Evolutionary conservation across 2,888 invertebrate genomes (phyloP).

Genomic region (Criorhina ranunculi): DNA sequence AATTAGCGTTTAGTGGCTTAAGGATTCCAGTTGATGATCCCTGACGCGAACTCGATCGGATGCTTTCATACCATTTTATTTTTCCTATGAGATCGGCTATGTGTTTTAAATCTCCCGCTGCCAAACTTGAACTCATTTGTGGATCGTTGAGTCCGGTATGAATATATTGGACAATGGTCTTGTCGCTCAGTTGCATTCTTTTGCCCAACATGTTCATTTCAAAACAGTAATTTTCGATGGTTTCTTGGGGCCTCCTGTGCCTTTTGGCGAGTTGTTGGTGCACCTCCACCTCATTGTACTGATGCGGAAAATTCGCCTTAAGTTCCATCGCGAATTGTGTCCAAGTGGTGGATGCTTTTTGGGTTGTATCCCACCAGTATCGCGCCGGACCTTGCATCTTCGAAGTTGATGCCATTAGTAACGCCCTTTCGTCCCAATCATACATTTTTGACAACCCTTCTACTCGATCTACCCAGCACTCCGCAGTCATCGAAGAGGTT

Average conservation of each 20-base stretch:
- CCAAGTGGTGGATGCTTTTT: background rate
- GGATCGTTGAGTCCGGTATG: background rate
- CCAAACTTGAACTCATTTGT: background rate
- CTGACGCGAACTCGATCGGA: no score
- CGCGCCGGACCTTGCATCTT: no score
- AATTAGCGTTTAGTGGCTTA: no score
- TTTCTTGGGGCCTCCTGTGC: background rate
- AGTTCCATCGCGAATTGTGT: background rate
- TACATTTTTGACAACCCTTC: no score
- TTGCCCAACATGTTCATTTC: background rate
- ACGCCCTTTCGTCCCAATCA: background rate
- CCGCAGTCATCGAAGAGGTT: no score
- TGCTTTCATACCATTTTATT: no score
- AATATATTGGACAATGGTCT: background rate
- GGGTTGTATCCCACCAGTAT: background rate
- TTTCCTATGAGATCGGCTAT: no score
- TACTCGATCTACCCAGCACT: no score
- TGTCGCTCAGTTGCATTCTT: background rate
- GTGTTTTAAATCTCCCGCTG: no score
- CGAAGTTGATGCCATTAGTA: no score
- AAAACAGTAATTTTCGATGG: conserved; percentile 8
- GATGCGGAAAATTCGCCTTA: conserved; percentile 3
- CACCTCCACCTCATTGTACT: conserved; percentile 1
- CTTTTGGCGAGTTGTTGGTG: conserved; percentile 13
- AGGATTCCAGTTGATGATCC: no score